A percentile compares a stretch with the other conserved stretches of the same genome.
phyloP scores from a whole-genome alignment of 2,888 invertebrate genomes.

The Cryptocephalus moraei region DNA sequence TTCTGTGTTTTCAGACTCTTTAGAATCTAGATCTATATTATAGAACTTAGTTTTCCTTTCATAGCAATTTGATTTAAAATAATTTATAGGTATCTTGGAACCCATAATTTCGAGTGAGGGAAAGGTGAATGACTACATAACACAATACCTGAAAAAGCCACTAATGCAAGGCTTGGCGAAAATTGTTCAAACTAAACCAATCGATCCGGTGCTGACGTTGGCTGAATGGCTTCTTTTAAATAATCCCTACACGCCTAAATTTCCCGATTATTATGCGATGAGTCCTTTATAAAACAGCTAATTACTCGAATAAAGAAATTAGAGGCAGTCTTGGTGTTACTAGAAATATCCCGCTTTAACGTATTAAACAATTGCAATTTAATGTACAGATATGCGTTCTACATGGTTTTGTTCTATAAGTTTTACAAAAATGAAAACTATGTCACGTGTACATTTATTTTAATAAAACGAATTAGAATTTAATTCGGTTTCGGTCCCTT shows the following conservation, averaged over 20 bases:
- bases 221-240: slow-evolving; percentile 65
- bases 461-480: background rate
- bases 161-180: slow-evolving; percentile 53
- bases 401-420: too few species aligned
- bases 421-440: too few species aligned
- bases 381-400: too few species aligned
- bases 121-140: slow-evolving; percentile 57
- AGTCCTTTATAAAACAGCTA: slow-evolving; percentile 28
- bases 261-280: slow-evolving; percentile 29
- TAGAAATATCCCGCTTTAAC: too few species aligned
- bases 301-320: background rate
- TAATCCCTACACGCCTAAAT: slow-evolving; percentile 63
- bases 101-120: slow-evolving; percentile 53
- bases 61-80: too few species aligned
- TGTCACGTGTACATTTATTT: background rate
- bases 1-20: too few species aligned
- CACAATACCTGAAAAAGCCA: slow-evolving; percentile 53
- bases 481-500: slow-evolving; percentile 2
- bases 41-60: too few species aligned
- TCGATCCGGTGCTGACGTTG: slow-evolving; percentile 67
- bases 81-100: slow-evolving; percentile 71
- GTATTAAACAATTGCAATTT: too few species aligned
- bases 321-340: too few species aligned
- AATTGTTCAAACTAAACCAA: slow-evolving; percentile 59
- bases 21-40: too few species aligned